Conservation (phyloP, 2,888 invertebrate genomes). For the Drosophila setosimentum region DNA sequence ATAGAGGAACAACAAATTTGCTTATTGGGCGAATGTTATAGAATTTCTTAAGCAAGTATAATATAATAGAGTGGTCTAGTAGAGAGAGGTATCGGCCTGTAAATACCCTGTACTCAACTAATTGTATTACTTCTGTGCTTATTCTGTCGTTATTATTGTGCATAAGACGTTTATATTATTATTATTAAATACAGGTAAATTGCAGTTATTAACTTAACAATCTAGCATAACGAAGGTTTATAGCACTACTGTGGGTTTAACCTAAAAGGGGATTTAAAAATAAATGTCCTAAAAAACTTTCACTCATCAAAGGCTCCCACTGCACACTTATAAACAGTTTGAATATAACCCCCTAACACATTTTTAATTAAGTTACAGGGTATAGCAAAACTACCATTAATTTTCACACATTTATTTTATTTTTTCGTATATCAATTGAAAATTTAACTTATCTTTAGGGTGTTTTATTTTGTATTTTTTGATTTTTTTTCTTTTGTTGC, state of each 20-base stretch:
- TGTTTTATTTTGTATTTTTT: not conserved
- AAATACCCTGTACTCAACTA: not conserved
- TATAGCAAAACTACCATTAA: not conserved
- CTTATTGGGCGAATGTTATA: too few relatives aligned
- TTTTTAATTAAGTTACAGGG: not conserved
- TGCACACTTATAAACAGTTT: not conserved
- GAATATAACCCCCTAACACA: not conserved
- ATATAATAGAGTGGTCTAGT: too few relatives aligned
- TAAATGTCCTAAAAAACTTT: not conserved
- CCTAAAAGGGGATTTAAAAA: not conserved
- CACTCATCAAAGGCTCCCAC: not conserved
- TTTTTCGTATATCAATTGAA: not conserved
- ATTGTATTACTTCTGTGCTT: not conserved
- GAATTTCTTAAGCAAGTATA: too few relatives aligned
- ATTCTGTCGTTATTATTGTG: too few relatives aligned
- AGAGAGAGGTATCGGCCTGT: too few relatives aligned
- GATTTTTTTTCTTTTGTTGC: too few relatives aligned
- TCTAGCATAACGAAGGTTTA: too few relatives aligned
- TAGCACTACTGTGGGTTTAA: too few relatives aligned
- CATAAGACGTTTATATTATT: too few relatives aligned
- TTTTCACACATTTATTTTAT: conserved; percentile 13
- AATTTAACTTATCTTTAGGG: conserved; percentile 1
- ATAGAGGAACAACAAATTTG: too few relatives aligned
- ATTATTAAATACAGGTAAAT: too few relatives aligned
- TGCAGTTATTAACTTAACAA: too few relatives aligned